phyloP scores from a whole-genome alignment of 2,888 invertebrate genomes.

The Caenorhabditis afra region DNA sequence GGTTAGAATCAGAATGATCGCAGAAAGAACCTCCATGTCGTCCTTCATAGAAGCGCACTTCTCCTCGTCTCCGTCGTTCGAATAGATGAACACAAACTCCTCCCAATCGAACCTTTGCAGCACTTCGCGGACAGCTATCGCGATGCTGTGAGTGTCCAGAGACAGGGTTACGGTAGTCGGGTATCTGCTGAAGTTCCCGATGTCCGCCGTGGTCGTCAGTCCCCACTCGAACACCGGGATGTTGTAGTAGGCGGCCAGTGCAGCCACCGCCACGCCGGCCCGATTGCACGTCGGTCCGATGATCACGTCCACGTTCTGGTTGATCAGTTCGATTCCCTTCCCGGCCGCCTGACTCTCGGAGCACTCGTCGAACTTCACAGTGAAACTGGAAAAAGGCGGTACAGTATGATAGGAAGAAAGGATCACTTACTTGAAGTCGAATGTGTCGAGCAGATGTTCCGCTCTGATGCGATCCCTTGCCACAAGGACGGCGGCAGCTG shows the following conservation, averaged over 20 bases:
- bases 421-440: conserved; percentile 62
- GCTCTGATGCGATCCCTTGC: conserved; percentile 61
- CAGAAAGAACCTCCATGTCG: conserved; percentile 54
- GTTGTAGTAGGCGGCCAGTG: conserved; percentile 60
- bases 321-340: conserved; percentile 56
- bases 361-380: conserved; percentile 66
- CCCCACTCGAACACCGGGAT: conserved; percentile 64
- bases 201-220: conserved; percentile 48
- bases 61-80: conserved; percentile 50
- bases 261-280: conserved; percentile 61
- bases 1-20: too few species aligned
- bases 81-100: conserved; percentile 72
- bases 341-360: conserved; percentile 67
- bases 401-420: too few species aligned
- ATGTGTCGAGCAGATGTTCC: conserved; percentile 60
- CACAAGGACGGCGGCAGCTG: conserved; percentile 66
- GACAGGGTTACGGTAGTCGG: conserved; percentile 56
- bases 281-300: conserved; percentile 74
- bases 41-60: conserved; percentile 58
- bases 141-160: conserved; percentile 50
- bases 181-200: conserved; percentile 52
- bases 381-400: conserved; percentile 46
- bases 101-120: conserved; percentile 68
- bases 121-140: conserved; percentile 51
- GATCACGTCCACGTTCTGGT: conserved; percentile 66